Conservation (phyloP, 2,113 vertebrate genomes). For the Potamarius usumacintae region DNA sequence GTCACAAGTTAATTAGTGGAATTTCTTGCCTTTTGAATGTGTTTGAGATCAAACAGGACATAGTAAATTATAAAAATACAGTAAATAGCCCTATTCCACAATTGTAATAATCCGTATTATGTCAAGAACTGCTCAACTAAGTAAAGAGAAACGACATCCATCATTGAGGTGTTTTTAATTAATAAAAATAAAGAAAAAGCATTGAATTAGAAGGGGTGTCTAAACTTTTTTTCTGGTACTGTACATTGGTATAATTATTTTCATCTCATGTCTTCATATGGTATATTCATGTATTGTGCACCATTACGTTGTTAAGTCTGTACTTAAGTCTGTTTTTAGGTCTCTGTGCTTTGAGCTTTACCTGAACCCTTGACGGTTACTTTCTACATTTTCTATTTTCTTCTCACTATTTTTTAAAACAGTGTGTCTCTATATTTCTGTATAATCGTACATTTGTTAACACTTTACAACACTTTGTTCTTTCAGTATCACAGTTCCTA, state of each 20-base stretch:
- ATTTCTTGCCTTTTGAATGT: too few relatives aligned
- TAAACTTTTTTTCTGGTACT: too few relatives aligned
- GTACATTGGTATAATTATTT: not conserved
- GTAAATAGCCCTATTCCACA: too few relatives aligned
- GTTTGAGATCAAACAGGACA: too few relatives aligned
- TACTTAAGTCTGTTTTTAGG: not conserved
- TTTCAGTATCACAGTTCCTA: not conserved
- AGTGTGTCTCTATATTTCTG: not conserved
- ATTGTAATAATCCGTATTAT: too few relatives aligned
- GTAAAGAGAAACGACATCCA: too few relatives aligned
- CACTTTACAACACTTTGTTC: not conserved
- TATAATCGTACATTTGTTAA: not conserved
- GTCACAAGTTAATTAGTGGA: too few relatives aligned
- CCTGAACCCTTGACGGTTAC: not conserved
- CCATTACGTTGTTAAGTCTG: not conserved
- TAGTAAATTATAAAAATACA: too few relatives aligned
- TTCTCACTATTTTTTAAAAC: not conserved
- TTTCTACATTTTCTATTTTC: not conserved
- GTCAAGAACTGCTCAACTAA: too few relatives aligned
- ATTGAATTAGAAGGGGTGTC: too few relatives aligned
- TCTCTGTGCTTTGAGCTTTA: not conserved
- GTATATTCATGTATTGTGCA: not conserved
- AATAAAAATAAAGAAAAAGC: too few relatives aligned
- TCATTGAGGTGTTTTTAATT: too few relatives aligned
- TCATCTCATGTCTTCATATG: not conserved